Conservation (phyloP, 2,888 invertebrate genomes). For the Xestia ashworthii region DNA sequence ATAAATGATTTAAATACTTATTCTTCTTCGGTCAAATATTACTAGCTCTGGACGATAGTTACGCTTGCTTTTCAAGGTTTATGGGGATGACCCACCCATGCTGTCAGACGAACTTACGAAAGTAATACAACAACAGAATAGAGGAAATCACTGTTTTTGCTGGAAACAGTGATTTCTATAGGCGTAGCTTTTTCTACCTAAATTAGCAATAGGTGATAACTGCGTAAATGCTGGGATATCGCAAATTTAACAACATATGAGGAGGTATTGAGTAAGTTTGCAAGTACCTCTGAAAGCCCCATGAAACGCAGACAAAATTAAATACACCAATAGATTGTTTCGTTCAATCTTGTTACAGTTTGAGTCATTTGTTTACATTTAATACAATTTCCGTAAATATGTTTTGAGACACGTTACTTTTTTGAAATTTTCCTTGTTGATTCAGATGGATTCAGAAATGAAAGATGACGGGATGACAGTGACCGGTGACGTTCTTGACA, state of each 20-base stretch:
- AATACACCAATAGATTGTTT: conserved; percentile 14
- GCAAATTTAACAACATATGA: neutral
- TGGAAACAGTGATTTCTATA: neutral
- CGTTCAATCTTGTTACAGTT: conserved; percentile 11
- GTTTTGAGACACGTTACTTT: conserved; percentile 30
- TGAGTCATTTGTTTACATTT: conserved; percentile 30
- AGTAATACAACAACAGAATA: conserved; percentile 8
- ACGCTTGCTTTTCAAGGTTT: conserved; percentile 3
- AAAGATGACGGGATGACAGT: conserved; percentile 11
- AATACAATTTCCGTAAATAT: conserved; percentile 40
- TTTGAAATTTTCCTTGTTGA: conserved; percentile 62
- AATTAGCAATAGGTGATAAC: conserved; percentile 23
- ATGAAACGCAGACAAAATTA: conserved; percentile 28
- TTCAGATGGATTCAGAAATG: conserved; percentile 20
- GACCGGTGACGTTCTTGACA: conserved; percentile 20
- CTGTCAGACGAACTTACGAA: neutral
- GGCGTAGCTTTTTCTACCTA: neutral
- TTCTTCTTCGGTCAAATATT: neutral
- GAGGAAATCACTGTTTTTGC: conserved; percentile 5
- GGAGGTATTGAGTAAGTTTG: neutral
- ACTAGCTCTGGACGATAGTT: neutral
- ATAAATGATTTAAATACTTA: neutral
- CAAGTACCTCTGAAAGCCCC: conserved; percentile 33
- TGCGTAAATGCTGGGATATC: neutral
- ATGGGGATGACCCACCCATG: neutral